Evolutionary conservation across 2,113 vertebrate genomes (phyloP).

Genomic region (Chamaetylas fuelleborni): DNA sequence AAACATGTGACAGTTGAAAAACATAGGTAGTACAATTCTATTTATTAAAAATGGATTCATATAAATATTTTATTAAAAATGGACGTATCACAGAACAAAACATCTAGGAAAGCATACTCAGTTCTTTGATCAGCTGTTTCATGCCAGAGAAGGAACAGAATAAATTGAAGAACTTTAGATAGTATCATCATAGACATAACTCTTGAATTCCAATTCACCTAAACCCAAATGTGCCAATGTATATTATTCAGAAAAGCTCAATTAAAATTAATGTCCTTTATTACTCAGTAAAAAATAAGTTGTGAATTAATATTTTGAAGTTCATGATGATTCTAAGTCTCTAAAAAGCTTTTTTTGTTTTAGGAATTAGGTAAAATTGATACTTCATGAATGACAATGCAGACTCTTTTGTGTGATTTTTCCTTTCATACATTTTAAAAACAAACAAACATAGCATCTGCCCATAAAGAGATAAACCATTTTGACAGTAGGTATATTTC

Average conservation of each 20-base stretch:
- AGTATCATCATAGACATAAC: background rate
- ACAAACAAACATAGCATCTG: background rate
- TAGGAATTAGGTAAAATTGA: background rate
- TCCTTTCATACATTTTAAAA: background rate
- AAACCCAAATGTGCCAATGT: background rate
- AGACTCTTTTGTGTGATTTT: background rate
- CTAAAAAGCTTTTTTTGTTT: background rate
- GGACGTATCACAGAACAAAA: background rate
- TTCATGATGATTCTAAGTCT: background rate
- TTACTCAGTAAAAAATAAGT: background rate
- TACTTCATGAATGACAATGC: background rate
- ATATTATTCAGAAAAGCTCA: background rate
- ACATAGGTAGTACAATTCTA: fast-evolving
- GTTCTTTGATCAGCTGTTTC: background rate
- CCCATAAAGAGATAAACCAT: background rate
- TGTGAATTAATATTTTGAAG: background rate
- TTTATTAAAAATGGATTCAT: background rate
- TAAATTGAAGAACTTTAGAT: background rate
- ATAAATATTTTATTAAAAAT: background rate
- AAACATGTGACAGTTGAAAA: background rate
- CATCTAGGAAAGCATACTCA: background rate
- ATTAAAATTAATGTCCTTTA: background rate
- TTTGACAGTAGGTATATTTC: background rate
- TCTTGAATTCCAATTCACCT: background rate
- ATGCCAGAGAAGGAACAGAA: background rate